Conservation (phyloP, 2,113 vertebrate genomes). For the Paedocypris sp. region DNA sequence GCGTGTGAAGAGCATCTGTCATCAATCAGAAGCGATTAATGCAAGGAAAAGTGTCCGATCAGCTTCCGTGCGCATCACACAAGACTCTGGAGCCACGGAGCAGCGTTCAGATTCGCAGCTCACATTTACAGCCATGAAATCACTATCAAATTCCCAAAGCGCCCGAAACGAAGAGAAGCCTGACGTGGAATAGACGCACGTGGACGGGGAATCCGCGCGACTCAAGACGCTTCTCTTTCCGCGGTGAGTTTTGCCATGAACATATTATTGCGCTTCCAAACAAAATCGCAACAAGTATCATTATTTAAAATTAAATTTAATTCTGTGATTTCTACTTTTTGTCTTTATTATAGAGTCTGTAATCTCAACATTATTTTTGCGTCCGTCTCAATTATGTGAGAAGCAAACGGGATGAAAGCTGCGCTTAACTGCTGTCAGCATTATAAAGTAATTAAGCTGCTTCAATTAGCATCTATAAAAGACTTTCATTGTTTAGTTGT, state of each 20-base stretch:
- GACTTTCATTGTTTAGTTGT: slow-evolving; percentile 46
- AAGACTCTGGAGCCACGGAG: slow-evolving; percentile 42
- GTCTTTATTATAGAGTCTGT: neutral
- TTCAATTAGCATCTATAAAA: slow-evolving; percentile 64
- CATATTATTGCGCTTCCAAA: neutral
- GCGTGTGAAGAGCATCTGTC: slow-evolving; percentile 44
- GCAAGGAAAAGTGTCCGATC: slow-evolving; percentile 48
- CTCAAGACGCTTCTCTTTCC: no score
- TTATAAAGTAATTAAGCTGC: slow-evolving; percentile 63
- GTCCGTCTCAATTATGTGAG: slow-evolving; percentile 13
- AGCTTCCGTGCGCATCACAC: slow-evolving; percentile 47
- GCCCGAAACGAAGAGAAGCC: slow-evolving; percentile 20
- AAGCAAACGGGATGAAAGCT: slow-evolving; percentile 37
- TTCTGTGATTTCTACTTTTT: neutral
- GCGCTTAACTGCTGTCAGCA: slow-evolving; percentile 41
- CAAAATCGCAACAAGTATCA: no score
- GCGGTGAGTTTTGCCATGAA: neutral
- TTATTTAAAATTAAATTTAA: no score
- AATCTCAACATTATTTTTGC: slow-evolving; percentile 5
- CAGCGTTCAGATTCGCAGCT: slow-evolving; percentile 28
- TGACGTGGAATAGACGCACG: slow-evolving; percentile 6
- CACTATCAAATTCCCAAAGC: slow-evolving; percentile 42
- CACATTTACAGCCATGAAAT: slow-evolving; percentile 49
- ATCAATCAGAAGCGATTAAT: slow-evolving; percentile 43
- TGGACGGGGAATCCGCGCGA: slow-evolving; percentile 18